Conservation (phyloP, 2,113 vertebrate species). For the Sphaerodactylus townsendi region DNA sequence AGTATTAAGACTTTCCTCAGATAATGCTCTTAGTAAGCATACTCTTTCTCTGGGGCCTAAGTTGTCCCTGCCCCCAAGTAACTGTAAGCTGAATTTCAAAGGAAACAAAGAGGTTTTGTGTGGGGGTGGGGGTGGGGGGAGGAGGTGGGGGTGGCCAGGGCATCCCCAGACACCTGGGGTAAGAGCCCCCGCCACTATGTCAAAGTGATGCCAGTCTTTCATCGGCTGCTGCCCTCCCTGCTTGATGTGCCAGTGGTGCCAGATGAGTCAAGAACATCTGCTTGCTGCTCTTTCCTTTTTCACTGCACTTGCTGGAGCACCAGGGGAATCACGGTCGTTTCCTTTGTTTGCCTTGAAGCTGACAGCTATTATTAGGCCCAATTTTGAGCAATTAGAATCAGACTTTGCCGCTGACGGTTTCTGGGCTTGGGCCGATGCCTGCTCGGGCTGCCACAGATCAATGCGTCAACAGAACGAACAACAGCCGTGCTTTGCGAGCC, state of each 20-base stretch:
- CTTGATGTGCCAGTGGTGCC: not conserved
- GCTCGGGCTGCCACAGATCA: not conserved
- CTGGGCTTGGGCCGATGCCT: not conserved
- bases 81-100: too few species aligned
- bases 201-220: too few species aligned
- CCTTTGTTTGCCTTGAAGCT: not conserved
- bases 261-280: not conserved
- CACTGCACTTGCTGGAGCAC: not conserved
- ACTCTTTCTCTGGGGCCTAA: too few species aligned
- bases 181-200: too few species aligned
- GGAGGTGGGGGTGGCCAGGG: too few species aligned
- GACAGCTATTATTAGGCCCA: slow-evolving; percentile 18
- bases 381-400: slow-evolving; percentile 10
- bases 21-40: too few species aligned
- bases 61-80: too few species aligned
- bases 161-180: too few species aligned
- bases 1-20: too few species aligned
- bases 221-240: not conserved
- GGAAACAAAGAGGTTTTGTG: too few species aligned
- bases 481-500: not conserved
- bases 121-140: too few species aligned
- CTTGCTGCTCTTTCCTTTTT: not conserved
- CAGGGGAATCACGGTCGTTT: not conserved
- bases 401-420: not conserved
- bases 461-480: not conserved